Evolutionary conservation across 2,797 vertebrate species (phyloP).

Genomic region (Nannoperca australis): DNA sequence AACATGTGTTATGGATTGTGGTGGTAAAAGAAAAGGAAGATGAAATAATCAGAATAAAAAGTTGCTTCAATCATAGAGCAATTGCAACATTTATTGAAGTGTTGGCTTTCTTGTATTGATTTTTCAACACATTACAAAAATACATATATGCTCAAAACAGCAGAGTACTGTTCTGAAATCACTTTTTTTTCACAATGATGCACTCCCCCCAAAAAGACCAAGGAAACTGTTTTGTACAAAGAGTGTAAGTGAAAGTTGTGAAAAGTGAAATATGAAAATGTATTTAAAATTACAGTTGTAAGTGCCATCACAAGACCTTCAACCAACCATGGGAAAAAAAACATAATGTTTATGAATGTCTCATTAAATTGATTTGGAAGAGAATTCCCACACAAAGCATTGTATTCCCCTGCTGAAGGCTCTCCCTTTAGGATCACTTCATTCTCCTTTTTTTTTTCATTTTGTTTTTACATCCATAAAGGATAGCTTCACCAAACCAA

Average conservation of each 20-base stretch:
- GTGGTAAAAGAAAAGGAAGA: neutral
- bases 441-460: conserved; percentile 49
- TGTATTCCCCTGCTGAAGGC: conserved; percentile 60
- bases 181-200: conserved; percentile 83
- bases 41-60: conserved; percentile 63
- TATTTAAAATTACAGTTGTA: conserved; percentile 79
- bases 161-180: conserved; percentile 82
- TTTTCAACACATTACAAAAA: conserved; percentile 88
- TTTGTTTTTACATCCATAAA: conserved; percentile 91
- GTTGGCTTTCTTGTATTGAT: conserved; percentile 87
- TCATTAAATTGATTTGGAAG: conserved; percentile 68
- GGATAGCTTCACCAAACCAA: conserved; percentile 95
- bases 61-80: conserved; percentile 80
- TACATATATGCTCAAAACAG: conserved; percentile 87
- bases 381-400: conserved; percentile 57
- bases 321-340: conserved; percentile 75
- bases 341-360: conserved; percentile 63
- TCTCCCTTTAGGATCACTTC: conserved; percentile 53
- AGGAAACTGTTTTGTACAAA: conserved; percentile 83
- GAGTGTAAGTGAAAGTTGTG: conserved; percentile 81
- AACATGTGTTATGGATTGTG: neutral
- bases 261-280: conserved; percentile 82
- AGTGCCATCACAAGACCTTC: conserved; percentile 83
- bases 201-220: conserved; percentile 73
- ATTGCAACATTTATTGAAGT: conserved; percentile 87